Evolutionary conservation across 2,113 vertebrate genomes (phyloP), one percentile per base, ranked within the genome.

Genomic region (Tyto alba): DNA sequence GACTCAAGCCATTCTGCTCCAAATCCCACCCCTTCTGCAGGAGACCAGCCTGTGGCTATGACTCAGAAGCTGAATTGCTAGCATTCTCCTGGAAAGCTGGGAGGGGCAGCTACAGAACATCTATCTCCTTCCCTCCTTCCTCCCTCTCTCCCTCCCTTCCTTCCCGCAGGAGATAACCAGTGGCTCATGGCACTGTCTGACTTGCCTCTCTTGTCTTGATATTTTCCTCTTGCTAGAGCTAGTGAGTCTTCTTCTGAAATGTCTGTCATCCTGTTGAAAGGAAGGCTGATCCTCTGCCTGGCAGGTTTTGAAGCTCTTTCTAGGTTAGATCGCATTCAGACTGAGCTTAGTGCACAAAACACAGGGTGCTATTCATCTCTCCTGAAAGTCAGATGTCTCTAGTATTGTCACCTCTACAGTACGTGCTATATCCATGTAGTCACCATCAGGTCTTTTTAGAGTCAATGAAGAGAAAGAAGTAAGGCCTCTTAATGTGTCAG

Each of bases 371-470:
- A 5, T n/a, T 66, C 16, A 12, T 34, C 17, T n/a, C 11, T 36
- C 34, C 50, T 71, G 50, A 74, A 89, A 89, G 59, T 55, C 16
- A 18, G 25, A 18, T 16, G 7, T 50, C 29, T 78, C 23, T 27
- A 55, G 11, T 19, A 5, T 19, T 41, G 53, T 18, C 17, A 53
- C 8, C 21, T 40, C 23, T 89, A 19, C 18, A 53, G n/a, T 19
- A 77, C 7, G 20, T 26, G 4, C 40, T 52, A 10, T 7, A 72
- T 19, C 18, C 22, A 9, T 1, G 0, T 7, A 47, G 9, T 45
- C 20, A 69, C 32, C 55, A 27, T 4, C 40, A 57, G 27, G 38
- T 66, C 25, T 60, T 62, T 85, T 21, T 18, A 48, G 47, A 75
- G 50, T 34, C 47, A 79, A 6, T 25, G 38, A 85, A 67, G n/a